Evolutionary conservation across 2,113 vertebrate species (phyloP).

Genomic region (Trematomus loennbergii): DNA sequence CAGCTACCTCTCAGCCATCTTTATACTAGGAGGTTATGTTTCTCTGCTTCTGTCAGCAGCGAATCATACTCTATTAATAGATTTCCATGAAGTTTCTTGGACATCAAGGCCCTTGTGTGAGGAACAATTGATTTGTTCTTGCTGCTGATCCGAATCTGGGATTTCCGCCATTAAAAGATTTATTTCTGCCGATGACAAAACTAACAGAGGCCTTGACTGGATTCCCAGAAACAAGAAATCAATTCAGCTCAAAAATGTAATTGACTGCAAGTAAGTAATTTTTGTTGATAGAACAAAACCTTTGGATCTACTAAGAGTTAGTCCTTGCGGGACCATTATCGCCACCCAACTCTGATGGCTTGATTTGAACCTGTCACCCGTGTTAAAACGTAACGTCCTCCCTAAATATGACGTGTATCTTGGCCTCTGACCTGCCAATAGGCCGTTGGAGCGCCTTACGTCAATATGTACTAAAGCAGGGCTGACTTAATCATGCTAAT

Average conservation of each 20-base stretch:
- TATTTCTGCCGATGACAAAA: conserved; percentile 1
- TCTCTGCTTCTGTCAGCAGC: conserved; percentile 11
- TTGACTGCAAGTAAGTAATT: too few relatives aligned
- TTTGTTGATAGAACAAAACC: not conserved
- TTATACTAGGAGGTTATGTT: not conserved
- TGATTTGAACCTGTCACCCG: conserved; percentile 52
- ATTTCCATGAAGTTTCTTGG: conserved; percentile 8
- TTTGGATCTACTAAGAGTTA: conserved; percentile 11
- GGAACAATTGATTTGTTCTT: conserved; percentile 34
- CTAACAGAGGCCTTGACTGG: not conserved
- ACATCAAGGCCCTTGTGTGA: not conserved
- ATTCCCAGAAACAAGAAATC: conserved; percentile 23
- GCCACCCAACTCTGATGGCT: not conserved
- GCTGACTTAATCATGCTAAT: conserved; percentile 24
- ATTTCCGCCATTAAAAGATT: conserved; percentile 6
- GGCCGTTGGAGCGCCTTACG: conserved; percentile 13
- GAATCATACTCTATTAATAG: conserved; percentile 1
- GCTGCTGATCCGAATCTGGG: not conserved
- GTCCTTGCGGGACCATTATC: conserved; percentile 21
- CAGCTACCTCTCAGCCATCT: conserved; percentile 3
- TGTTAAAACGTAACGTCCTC: conserved; percentile 4
- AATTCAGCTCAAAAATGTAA: conserved; percentile 28
- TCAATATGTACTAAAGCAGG: not conserved
- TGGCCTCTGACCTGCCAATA: conserved; percentile 57
- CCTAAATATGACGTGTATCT: conserved; percentile 35